These are phyloP conservation scores for Steinernema feltiae DNA, from an alignment of 1,140 invertebrate species.

Conservation along the genomic window DNA sequence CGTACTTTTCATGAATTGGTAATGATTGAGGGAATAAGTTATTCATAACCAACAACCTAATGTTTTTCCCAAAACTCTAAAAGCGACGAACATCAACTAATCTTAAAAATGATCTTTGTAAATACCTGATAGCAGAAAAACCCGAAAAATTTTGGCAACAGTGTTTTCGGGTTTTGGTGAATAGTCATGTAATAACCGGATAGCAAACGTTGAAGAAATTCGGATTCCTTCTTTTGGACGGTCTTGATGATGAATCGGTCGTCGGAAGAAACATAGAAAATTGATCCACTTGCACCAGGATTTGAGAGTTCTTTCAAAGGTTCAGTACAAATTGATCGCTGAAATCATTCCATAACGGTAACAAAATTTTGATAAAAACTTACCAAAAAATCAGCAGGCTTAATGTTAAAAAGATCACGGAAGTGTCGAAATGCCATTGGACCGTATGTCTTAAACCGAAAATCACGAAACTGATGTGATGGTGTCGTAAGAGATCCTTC, in stretches of 20 bases:
- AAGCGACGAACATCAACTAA: too few relatives aligned
- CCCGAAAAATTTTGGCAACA: too few relatives aligned
- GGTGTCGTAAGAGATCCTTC: conserved; percentile 65
- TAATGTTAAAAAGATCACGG: conserved; percentile 94
- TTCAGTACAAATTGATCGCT: conserved; percentile 93
- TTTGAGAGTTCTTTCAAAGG: conserved; percentile 88
- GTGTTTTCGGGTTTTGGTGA: conserved; percentile 94
- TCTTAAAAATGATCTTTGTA: too few relatives aligned
- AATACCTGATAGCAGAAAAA: too few relatives aligned
- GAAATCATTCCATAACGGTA: conserved; percentile 37
- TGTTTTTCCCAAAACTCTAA: conserved; percentile 96
- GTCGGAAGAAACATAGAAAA: conserved; percentile 96
- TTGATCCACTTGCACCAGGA: conserved; percentile 96
- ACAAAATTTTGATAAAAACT: conserved; percentile 13
- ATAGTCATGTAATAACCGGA: conserved; percentile 94
- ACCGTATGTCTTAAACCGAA: conserved; percentile 89
- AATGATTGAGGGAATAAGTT: conserved; percentile 94
- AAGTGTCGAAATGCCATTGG: conserved; percentile 99
- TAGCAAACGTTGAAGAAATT: conserved; percentile 92
- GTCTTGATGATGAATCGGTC: conserved; percentile 99
- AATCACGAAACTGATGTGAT: conserved; percentile 65
- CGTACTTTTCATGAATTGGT: conserved; percentile 94
- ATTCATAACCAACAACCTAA: conserved; percentile 96
- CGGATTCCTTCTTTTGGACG: too few relatives aligned
- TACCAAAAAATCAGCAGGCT: conserved; percentile 97